Base-by-base conservation (phyloP, 2,888 invertebrate species). In the Drosophila cognata region DNA sequence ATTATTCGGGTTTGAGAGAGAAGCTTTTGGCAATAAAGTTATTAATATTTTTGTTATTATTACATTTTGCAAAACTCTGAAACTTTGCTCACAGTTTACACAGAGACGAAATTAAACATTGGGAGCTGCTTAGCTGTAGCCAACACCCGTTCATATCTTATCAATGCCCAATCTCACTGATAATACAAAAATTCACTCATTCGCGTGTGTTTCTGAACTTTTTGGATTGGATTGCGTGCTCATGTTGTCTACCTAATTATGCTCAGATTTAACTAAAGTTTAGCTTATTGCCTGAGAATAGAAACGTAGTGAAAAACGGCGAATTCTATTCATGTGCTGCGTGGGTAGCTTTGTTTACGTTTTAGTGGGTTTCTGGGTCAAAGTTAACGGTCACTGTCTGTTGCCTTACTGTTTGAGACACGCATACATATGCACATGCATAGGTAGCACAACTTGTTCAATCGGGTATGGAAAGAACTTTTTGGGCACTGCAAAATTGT, bases 321-420 rank as follows among this genome's bases (percentile, higher is more conserved):
- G 28, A 50, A 7, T 64, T 58, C 29, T 43, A 29, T 57, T 31
- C 50, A 48, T 31, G 31, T 50, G 66, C 62, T 73, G 82, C 52
- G 83, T 88, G 80, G 83, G 69, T 66, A 63, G 73, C 61, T 75
- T 79, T 88, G 88, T 88, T 86, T 70, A 81, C 86, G 86, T 81
- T 84, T 84, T 88, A 77, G 41, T 87, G 76, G 76, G 75, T 87
- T 90, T 90, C 55, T 87, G 72, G 90, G 87, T 89, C 87, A 89
- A 84, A 89, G 79, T 84, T 90, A 77, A 83, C 71, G 81, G 71
- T 85, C 72, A 76, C 36, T 65, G 66, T 63, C 65, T 67, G 48
- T 33, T 28, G 31, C 46, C 16, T n/a, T 46, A 80, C 59, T 80
- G 55, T 71, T 62, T 48, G 8, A 62, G 16, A 29, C 38, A 55